phyloP scores from a whole-genome alignment of 2,888 invertebrate species.

The Nephrotoma flavescens region DNA sequence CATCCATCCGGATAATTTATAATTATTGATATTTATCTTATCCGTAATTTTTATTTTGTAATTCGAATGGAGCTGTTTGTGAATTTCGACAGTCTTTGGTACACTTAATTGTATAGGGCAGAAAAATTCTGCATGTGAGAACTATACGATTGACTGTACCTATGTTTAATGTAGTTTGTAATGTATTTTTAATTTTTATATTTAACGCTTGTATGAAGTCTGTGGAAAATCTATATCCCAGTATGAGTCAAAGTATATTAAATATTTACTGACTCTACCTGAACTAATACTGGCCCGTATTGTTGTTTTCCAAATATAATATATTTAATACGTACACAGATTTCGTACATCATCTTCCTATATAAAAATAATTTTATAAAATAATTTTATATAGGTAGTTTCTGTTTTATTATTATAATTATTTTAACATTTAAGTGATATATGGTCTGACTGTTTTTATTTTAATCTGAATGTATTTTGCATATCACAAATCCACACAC shows the following conservation, averaged over 20 bases:
- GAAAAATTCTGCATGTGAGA: constrained; percentile 13
- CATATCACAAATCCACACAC: background rate
- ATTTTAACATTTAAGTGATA: background rate
- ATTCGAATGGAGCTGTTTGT: constrained; percentile 6
- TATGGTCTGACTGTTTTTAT: background rate
- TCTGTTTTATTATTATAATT: background rate
- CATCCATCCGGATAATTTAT: background rate
- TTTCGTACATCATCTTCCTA: background rate
- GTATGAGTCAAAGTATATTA: background rate
- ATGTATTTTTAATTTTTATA: background rate
- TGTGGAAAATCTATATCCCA: background rate
- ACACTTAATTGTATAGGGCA: constrained; percentile 14
- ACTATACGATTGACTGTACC: constrained; percentile 15
- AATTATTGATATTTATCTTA: background rate
- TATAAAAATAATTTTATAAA: background rate
- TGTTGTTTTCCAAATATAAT: background rate
- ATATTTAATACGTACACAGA: background rate
- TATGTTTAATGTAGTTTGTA: background rate
- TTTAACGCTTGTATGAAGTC: background rate
- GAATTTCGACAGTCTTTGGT: constrained; percentile 14
- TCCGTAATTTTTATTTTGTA: background rate
- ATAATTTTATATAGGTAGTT: background rate
- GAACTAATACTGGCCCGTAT: background rate
- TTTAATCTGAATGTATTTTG: background rate
- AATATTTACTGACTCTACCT: background rate